phyloP scores from a whole-genome alignment of 1,140 invertebrate genomes.

The Coptotermes formosanus region DNA sequence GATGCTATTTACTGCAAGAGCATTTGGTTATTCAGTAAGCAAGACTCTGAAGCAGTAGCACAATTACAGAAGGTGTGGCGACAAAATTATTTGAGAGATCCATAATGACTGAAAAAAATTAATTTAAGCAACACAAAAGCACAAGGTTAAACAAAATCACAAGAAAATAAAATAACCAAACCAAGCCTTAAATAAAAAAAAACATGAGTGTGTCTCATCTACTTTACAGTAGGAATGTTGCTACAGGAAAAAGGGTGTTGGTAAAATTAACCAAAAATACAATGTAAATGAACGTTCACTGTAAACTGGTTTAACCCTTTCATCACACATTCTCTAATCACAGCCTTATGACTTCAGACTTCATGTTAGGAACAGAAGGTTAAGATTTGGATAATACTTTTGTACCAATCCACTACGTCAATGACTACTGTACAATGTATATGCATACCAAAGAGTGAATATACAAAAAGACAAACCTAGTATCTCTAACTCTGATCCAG shows the following conservation, averaged over 20 bases:
- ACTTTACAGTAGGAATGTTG: too few species aligned
- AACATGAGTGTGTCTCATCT: too few species aligned
- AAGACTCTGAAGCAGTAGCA: not conserved
- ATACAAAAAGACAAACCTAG: not conserved
- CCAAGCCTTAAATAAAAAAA: not conserved
- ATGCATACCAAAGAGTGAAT: not conserved
- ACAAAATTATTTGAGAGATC: not conserved
- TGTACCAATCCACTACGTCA: not conserved
- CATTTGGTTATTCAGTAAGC: not conserved
- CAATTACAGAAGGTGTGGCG: not conserved
- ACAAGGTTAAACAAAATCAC: too few species aligned
- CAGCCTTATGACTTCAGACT: too few species aligned
- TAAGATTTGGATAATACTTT: not conserved
- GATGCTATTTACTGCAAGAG: not conserved
- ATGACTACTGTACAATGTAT: not conserved
- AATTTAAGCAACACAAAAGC: not conserved
- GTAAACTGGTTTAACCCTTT: too few species aligned
- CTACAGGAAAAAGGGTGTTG: too few species aligned
- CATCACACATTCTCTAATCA: too few species aligned
- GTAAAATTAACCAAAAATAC: too few species aligned
- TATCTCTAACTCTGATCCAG: constrained; percentile 4
- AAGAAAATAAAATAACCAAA: too few species aligned
- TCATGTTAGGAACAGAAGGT: not conserved
- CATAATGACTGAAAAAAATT: not conserved
- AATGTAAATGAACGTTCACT: too few species aligned